These are phyloP conservation scores for Chromoteleia sp. DNA, from an alignment of 2,888 invertebrate genomes.

Conservation along the genomic window DNA sequence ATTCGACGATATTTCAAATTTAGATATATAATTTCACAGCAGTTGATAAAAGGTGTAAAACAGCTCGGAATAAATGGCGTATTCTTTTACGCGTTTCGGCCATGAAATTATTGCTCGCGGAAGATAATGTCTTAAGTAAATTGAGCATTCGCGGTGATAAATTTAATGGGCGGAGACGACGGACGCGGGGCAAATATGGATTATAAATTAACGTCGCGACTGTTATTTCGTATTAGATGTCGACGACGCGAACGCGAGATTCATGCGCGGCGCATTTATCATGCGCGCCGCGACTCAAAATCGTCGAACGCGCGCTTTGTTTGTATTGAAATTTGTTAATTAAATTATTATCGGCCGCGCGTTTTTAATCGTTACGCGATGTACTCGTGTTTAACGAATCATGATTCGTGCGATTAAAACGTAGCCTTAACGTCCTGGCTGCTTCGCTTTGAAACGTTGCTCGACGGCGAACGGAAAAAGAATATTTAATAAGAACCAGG, in stretches of 20 bases:
- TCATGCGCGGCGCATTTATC: constrained; percentile 53
- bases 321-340: too few species aligned
- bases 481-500: constrained; percentile 6
- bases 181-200: constrained; percentile 32
- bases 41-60: constrained; percentile 59
- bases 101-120: constrained; percentile 3
- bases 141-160: constrained; percentile 42
- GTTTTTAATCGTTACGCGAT: too few species aligned
- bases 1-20: constrained; percentile 67
- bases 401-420: not conserved
- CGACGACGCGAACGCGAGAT: constrained; percentile 50
- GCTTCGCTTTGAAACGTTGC: not conserved
- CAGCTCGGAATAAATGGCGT: constrained; percentile 42
- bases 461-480: not conserved
- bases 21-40: constrained; percentile 63
- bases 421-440: not conserved
- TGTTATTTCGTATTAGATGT: constrained; percentile 52
- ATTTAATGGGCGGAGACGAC: constrained; percentile 28
- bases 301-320: too few species aligned
- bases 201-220: constrained; percentile 51
- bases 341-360: too few species aligned
- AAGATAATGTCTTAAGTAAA: constrained; percentile 55
- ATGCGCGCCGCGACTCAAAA: constrained; percentile 39
- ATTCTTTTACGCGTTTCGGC: constrained; percentile 20
- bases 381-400: not conserved